phyloP scores from a whole-genome alignment of 2,113 vertebrate genomes.

The Progne subis region DNA sequence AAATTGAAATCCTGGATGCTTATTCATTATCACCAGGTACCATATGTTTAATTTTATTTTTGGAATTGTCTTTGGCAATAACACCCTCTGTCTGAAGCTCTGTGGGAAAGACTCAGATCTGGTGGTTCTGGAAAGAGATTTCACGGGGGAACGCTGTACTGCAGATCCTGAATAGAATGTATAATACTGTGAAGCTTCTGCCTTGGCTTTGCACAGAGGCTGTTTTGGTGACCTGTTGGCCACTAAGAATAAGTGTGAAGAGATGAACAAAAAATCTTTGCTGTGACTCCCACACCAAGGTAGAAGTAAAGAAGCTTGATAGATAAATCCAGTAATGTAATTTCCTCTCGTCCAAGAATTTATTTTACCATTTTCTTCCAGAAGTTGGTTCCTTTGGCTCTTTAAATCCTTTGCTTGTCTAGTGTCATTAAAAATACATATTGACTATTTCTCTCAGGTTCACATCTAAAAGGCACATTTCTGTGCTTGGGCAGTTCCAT shows the following conservation, averaged over 20 bases:
- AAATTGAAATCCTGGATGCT: slow-evolving; percentile 37
- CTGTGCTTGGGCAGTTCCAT: background rate
- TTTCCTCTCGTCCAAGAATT: background rate
- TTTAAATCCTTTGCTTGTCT: background rate
- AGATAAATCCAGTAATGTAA: background rate
- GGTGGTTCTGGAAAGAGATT: background rate
- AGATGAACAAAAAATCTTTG: background rate
- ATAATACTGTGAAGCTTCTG: background rate
- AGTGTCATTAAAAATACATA: background rate
- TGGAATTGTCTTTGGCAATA: slow-evolving; percentile 35
- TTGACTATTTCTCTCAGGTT: background rate
- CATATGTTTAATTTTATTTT: slow-evolving; percentile 55
- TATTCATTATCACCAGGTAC: slow-evolving; percentile 35
- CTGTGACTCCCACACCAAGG: background rate
- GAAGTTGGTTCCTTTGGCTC: background rate
- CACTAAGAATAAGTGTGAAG: background rate
- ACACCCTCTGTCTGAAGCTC: background rate
- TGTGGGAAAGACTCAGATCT: background rate
- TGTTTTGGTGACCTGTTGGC: background rate
- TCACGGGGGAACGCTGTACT: background rate
- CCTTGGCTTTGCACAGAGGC: background rate
- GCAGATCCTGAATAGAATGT: background rate
- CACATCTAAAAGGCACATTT: background rate
- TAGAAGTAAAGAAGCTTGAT: background rate
- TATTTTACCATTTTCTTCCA: background rate